Conservation (phyloP, 2,797 vertebrate species). For the Halcyon leucocephala region DNA sequence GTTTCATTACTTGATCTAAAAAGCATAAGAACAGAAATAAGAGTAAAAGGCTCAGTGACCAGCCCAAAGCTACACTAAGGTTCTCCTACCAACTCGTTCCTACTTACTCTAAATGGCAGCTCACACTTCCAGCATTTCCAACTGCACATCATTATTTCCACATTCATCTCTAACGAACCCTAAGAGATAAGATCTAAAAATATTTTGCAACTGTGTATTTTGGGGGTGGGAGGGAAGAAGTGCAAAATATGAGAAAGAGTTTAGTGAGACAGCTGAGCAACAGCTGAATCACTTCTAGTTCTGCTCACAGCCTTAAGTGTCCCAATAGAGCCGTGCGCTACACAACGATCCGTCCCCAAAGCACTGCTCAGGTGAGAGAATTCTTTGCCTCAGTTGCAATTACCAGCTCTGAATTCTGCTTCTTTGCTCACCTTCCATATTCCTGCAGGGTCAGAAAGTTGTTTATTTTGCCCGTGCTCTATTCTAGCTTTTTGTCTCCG, state of each 20-base stretch:
- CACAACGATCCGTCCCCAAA: background rate
- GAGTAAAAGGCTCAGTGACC: background rate
- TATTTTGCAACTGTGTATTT: conserved; percentile 18
- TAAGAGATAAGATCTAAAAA: conserved; percentile 11
- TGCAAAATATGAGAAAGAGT: conserved; percentile 6
- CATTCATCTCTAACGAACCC: background rate
- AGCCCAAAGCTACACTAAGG: background rate
- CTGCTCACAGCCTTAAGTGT: background rate
- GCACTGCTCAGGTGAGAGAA: background rate
- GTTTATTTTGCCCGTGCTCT: background rate
- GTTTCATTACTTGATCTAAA: background rate
- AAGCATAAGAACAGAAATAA: background rate
- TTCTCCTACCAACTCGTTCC: background rate
- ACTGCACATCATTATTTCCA: background rate
- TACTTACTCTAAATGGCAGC: background rate
- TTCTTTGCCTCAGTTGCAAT: background rate
- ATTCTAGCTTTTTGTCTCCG: background rate
- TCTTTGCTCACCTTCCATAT: background rate
- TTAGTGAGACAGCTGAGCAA: conserved; percentile 58
- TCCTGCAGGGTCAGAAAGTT: background rate
- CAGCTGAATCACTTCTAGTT: conserved; percentile 39
- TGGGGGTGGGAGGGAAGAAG: conserved; percentile 15
- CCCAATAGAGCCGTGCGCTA: background rate
- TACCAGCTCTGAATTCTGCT: background rate
- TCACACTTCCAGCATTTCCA: background rate